phyloP scores from a whole-genome alignment of 2,888 invertebrate species.

The Noctua pronuba region DNA sequence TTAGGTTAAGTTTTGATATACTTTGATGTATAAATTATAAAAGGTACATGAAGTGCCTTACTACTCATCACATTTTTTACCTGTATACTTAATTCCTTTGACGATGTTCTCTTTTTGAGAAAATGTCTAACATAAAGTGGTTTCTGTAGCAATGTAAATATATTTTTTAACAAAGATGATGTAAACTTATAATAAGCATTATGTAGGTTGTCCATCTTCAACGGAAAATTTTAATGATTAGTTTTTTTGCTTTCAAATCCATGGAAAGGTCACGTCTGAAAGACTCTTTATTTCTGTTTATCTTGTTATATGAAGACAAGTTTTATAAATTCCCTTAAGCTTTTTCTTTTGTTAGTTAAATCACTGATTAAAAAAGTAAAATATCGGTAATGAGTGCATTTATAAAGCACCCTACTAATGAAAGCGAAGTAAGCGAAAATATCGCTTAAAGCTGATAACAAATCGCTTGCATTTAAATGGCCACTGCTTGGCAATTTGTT shows the following conservation, averaged over 20 bases:
- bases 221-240: neutral
- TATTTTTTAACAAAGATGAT: slow-evolving; percentile 20
- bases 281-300: neutral
- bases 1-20: neutral
- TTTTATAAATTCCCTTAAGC: no score
- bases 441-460: slow-evolving; percentile 31
- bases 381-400: neutral
- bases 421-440: slow-evolving; percentile 18
- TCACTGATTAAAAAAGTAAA: neutral
- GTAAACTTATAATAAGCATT: slow-evolving; percentile 1
- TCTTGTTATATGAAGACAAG: neutral
- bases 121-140: slow-evolving; percentile 4
- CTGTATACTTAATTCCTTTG: neutral
- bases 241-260: neutral
- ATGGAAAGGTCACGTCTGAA: neutral
- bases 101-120: neutral
- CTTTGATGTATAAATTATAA: neutral
- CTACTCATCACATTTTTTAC: neutral
- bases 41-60: neutral
- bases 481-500: slow-evolving; percentile 16
- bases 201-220: neutral
- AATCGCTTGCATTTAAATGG: slow-evolving; percentile 37
- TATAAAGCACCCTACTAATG: slow-evolving; percentile 1
- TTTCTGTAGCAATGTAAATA: slow-evolving; percentile 8
- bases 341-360: neutral